These are phyloP conservation scores for Smittia sp. DNA, from an alignment of 2,888 invertebrate genomes.

Conservation along the genomic window DNA sequence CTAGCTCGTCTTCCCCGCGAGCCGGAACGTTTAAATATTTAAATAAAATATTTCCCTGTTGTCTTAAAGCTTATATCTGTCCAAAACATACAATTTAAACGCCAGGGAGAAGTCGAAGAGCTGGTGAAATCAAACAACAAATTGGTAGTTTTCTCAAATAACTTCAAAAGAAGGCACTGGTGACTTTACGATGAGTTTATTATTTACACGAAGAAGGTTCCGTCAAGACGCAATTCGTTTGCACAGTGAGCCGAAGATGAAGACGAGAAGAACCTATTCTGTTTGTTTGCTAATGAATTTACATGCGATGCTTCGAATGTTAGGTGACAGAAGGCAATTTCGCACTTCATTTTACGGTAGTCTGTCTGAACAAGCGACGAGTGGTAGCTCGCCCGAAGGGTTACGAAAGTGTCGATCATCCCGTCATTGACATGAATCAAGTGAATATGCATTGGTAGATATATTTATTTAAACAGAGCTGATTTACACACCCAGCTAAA, in stretches of 20 bases:
- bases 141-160: slow-evolving; percentile 5
- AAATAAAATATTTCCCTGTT: slow-evolving; percentile 39
- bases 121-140: slow-evolving; percentile 3
- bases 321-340: too few relatives aligned
- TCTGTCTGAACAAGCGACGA: too few relatives aligned
- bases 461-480: slow-evolving; percentile 29
- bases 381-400: too few relatives aligned
- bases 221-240: not conserved
- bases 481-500: not conserved
- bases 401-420: too few relatives aligned
- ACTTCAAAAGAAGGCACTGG: not conserved
- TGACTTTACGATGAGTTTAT: slow-evolving; percentile 40
- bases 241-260: slow-evolving; percentile 3
- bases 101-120: slow-evolving; percentile 30
- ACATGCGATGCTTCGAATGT: too few relatives aligned
- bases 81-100: slow-evolving; percentile 37
- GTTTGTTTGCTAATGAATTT: slow-evolving; percentile 29
- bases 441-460: slow-evolving; percentile 6
- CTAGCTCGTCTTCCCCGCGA: not conserved
- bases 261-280: not conserved
- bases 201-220: slow-evolving; percentile 36
- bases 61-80: slow-evolving; percentile 17
- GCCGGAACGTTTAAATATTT: slow-evolving; percentile 30
- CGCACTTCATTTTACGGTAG: too few relatives aligned
- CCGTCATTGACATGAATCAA: too few relatives aligned